Evolutionary conservation across 2,113 vertebrate genomes (phyloP).

Genomic region (Castor canadensis): DNA sequence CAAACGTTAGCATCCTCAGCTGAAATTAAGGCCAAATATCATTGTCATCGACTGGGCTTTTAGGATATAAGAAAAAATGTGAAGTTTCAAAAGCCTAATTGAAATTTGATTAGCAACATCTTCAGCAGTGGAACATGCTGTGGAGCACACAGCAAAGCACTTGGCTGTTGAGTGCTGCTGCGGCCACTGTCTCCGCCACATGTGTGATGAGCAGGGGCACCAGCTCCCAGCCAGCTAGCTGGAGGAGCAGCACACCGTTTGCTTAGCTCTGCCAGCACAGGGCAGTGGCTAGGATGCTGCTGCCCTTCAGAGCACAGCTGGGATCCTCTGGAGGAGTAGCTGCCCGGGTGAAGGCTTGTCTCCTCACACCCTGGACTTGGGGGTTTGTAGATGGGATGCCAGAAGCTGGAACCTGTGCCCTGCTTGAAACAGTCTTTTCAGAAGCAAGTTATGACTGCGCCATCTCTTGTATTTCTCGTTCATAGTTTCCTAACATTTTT

Average conservation of each 20-base stretch:
- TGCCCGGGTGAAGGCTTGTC: neutral
- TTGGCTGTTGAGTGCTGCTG: neutral
- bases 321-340: neutral
- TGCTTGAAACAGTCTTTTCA: neutral
- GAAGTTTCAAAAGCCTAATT: neutral
- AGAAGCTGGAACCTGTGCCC: neutral
- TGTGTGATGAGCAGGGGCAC: neutral
- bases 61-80: neutral
- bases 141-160: neutral
- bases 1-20: neutral
- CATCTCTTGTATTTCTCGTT: neutral
- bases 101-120: neutral
- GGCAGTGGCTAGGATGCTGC: too few relatives aligned
- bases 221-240: neutral
- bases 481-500: neutral
- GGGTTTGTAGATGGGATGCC: neutral
- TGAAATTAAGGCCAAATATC: neutral
- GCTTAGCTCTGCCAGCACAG: neutral
- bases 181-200: neutral
- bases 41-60: neutral
- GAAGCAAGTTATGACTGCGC: neutral
- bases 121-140: neutral
- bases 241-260: neutral
- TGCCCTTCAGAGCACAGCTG: neutral
- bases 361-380: neutral